Conservation (phyloP, 2,113 vertebrate genomes). For the Corvus cornix region DNA sequence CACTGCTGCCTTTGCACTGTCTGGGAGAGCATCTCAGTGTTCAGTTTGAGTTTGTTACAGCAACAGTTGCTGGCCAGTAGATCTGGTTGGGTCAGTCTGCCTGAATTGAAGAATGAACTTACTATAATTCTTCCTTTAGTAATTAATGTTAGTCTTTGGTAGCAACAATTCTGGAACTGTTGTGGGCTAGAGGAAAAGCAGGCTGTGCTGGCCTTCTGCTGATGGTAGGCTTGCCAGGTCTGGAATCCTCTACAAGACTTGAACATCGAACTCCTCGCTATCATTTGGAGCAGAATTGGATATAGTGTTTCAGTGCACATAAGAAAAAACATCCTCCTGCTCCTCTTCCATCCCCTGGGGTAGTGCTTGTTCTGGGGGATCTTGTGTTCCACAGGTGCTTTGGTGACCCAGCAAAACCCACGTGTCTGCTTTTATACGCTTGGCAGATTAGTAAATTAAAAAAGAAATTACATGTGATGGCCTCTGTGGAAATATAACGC, state of each 20-base stretch:
- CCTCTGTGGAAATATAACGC: background rate
- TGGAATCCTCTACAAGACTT: background rate
- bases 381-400: background rate
- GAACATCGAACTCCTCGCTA: background rate
- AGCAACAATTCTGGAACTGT: background rate
- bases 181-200: background rate
- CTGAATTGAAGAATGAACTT: background rate
- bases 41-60: background rate
- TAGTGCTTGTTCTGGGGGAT: background rate
- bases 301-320: background rate
- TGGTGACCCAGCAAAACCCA: background rate
- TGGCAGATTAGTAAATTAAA: background rate
- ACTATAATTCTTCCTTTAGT: background rate
- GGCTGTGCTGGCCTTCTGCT: background rate
- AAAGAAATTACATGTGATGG: background rate
- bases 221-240: background rate
- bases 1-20: background rate
- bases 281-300: background rate
- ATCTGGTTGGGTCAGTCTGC: background rate
- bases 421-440: fast-evolving
- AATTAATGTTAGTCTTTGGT: background rate
- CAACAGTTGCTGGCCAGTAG: background rate
- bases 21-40: background rate
- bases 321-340: background rate
- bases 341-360: fast-evolving